These are phyloP conservation scores for Bufotes viridis DNA, from an alignment of 2,797 vertebrate species.

Conservation along the genomic window DNA sequence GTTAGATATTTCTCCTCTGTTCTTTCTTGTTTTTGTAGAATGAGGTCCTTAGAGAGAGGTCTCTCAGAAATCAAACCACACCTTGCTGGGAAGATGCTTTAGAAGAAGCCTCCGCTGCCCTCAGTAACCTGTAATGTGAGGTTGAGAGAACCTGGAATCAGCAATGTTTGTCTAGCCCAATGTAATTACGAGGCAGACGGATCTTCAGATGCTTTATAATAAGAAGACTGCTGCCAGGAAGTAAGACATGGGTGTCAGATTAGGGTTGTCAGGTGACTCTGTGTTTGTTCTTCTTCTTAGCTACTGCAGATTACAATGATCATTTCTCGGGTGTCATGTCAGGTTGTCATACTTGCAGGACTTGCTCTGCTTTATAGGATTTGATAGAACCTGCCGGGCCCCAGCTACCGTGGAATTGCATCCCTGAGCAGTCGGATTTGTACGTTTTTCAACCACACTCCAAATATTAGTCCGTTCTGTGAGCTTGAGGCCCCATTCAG, in stretches of 20 bases:
- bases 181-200: conserved; percentile 40
- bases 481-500: background rate
- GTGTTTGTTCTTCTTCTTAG: conserved; percentile 39
- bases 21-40: background rate
- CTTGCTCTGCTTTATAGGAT: background rate
- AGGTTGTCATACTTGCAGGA: background rate
- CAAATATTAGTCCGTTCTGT: background rate
- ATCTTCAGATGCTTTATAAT: conserved; percentile 10
- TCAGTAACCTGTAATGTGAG: conserved; percentile 39
- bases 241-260: background rate
- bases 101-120: background rate
- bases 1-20: too few relatives aligned
- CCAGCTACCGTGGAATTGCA: background rate
- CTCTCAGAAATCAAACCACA: conserved; percentile 26
- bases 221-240: conserved; percentile 36
- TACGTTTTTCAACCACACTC: background rate
- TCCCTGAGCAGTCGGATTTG: background rate
- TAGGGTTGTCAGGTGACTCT: conserved; percentile 11
- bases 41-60: background rate
- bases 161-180: conserved; percentile 45
- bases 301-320: background rate
- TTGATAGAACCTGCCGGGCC: background rate
- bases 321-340: background rate
- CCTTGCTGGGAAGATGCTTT: conserved; percentile 19
- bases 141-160: conserved; percentile 4